These are phyloP conservation scores for Enhydra lutris DNA, from an alignment of 2,113 vertebrate species.

Conservation along the genomic window DNA sequence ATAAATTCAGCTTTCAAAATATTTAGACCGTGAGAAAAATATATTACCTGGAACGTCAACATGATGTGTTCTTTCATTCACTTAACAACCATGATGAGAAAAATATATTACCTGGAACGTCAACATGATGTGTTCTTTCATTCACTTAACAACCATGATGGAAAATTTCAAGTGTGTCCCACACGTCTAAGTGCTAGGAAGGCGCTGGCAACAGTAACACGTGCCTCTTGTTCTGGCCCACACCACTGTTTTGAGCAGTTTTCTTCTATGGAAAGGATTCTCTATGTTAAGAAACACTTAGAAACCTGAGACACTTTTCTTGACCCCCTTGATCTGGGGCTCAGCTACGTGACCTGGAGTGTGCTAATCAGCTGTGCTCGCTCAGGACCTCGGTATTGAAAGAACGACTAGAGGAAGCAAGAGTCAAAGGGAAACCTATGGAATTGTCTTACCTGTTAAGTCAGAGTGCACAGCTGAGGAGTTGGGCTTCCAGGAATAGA, in stretches of 20 bases:
- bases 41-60: background rate
- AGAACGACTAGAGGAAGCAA: background rate
- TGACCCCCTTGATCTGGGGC: background rate
- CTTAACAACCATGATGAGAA: background rate
- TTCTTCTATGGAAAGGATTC: background rate
- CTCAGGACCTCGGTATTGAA: background rate
- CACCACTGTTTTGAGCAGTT: background rate
- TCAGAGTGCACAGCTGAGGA: background rate
- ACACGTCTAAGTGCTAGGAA: background rate
- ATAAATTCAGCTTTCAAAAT: background rate
- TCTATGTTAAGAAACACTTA: background rate
- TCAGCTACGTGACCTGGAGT: background rate
- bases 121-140: background rate
- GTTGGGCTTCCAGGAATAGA: background rate
- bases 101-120: background rate
- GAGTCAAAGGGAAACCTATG: background rate
- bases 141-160: background rate
- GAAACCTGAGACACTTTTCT: background rate
- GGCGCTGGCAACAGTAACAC: fast-evolving
- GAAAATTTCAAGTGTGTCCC: background rate
- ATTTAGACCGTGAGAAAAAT: background rate
- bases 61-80: background rate
- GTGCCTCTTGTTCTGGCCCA: background rate
- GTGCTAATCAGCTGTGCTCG: background rate
- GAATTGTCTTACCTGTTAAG: background rate